A percentile compares a stretch with the other conserved stretches of the same genome.
These are phyloP conservation scores for Argynnis bischoffii DNA, from an alignment of 2,888 invertebrate species.

Conservation along the genomic window DNA sequence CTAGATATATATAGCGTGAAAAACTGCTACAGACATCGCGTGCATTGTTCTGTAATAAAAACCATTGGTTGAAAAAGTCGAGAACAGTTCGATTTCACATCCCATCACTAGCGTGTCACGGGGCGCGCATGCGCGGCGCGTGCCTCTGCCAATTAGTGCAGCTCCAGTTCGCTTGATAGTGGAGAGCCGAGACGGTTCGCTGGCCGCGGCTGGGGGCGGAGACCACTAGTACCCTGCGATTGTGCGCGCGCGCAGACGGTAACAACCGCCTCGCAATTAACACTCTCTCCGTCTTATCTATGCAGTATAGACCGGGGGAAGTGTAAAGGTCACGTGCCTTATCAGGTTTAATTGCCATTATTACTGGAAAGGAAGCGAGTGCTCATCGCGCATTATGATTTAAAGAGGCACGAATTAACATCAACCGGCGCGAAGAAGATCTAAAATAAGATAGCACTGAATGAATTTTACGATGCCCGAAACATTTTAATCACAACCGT, in stretches of 20 bases:
- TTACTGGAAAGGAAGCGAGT: conserved; percentile 64
- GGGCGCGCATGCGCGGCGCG: conserved; percentile 71
- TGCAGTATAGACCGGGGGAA: conserved; percentile 56
- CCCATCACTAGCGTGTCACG: conserved; percentile 72
- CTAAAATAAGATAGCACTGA: conserved; percentile 58
- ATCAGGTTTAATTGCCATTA: conserved; percentile 78
- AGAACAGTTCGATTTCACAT: conserved; percentile 75
- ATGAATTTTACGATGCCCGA: conserved; percentile 67
- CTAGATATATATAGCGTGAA: not conserved
- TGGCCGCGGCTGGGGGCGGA: conserved; percentile 57
- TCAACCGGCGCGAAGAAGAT: conserved; percentile 67
- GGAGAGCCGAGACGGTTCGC: conserved; percentile 73
- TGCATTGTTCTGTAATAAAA: conserved; percentile 48
- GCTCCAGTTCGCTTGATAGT: conserved; percentile 77
- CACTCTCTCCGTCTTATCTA: conserved; percentile 63
- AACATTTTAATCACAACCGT: conserved; percentile 79
- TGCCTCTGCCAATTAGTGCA: conserved; percentile 80
- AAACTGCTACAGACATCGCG: conserved; percentile 25
- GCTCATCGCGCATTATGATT: conserved; percentile 74
- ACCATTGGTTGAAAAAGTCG: conserved; percentile 68
- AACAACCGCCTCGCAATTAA: conserved; percentile 56
- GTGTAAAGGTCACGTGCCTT: conserved; percentile 77
- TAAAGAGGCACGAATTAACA: conserved; percentile 68
- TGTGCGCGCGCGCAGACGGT: conserved; percentile 51
- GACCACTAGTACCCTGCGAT: conserved; percentile 57